Evolutionary conservation across 2,888 invertebrate species (phyloP).

Genomic region (Gari tellinella): DNA sequence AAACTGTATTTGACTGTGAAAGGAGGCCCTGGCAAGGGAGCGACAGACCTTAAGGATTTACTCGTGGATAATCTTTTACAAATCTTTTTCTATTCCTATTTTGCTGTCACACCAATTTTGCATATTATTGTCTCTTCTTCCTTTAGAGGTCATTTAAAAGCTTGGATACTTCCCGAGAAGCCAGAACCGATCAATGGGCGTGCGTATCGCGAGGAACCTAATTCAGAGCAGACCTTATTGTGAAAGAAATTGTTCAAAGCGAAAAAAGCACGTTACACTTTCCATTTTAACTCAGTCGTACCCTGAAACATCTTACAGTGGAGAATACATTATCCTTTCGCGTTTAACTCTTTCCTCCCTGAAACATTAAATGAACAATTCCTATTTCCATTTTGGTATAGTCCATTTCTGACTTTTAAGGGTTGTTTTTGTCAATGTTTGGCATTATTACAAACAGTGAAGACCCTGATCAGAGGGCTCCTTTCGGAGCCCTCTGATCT

Average conservation of each 20-base stretch:
- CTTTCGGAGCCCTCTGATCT: too few relatives aligned
- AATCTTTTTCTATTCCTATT: slow-evolving; percentile 69
- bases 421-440: too few relatives aligned
- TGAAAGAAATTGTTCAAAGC: slow-evolving; percentile 1
- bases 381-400: too few relatives aligned
- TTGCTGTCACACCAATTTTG: slow-evolving; percentile 66
- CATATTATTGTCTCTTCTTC: slow-evolving; percentile 63
- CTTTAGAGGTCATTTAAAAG: slow-evolving; percentile 41
- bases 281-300: too few relatives aligned
- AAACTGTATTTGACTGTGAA: slow-evolving; percentile 59
- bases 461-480: too few relatives aligned
- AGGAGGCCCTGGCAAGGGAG: slow-evolving; percentile 38
- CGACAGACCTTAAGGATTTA: slow-evolving; percentile 51
- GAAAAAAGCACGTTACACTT: too few relatives aligned
- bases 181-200: slow-evolving; percentile 3
- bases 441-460: too few relatives aligned
- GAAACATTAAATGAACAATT: too few relatives aligned
- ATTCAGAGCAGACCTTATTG: slow-evolving; percentile 39
- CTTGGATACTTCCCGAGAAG: slow-evolving; percentile 35
- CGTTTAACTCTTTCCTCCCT: too few relatives aligned
- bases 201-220: slow-evolving; percentile 14
- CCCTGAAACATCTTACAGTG: too few relatives aligned
- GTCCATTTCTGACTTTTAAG: too few relatives aligned
- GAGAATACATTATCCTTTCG: too few relatives aligned
- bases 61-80: slow-evolving; percentile 69